phyloP scores from a whole-genome alignment of 2,113 vertebrate species.

The Genyomyrus donnyi region DNA sequence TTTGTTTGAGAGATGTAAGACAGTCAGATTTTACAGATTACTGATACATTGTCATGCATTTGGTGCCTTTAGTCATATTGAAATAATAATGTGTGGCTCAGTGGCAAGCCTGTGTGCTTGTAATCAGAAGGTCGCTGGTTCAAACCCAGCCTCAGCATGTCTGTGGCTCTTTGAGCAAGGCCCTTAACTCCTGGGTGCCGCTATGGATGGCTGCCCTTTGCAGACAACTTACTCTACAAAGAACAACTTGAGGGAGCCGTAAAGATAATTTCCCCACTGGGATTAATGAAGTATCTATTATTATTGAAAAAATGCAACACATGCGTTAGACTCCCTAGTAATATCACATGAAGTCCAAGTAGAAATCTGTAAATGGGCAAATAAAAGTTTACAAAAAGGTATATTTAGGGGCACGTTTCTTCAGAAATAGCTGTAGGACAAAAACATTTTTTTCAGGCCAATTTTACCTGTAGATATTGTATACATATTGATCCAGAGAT shows the following conservation, averaged over 20 bases:
- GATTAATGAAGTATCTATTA: too few species aligned
- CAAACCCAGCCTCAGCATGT: too few species aligned
- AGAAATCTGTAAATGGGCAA: background rate
- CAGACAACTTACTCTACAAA: too few species aligned
- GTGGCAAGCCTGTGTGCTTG: too few species aligned
- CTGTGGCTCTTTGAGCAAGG: too few species aligned
- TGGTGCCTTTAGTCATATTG: background rate
- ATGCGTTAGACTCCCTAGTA: background rate
- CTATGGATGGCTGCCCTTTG: too few species aligned
- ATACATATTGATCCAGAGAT: background rate
- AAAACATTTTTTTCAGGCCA: background rate
- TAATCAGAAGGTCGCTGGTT: too few species aligned
- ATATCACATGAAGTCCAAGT: background rate
- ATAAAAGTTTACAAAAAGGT: background rate
- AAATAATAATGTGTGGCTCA: background rate
- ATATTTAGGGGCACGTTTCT: background rate
- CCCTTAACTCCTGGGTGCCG: too few species aligned
- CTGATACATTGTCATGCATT: background rate
- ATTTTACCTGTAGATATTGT: background rate
- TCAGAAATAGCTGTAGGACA: background rate
- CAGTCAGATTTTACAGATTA: background rate
- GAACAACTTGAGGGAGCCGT: too few species aligned
- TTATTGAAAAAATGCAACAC: background rate
- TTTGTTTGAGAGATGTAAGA: background rate
- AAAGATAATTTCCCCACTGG: too few species aligned